These are phyloP conservation scores for Crotophaga sulcirostris DNA, from an alignment of 2,113 vertebrate genomes.

Conservation along the genomic window DNA sequence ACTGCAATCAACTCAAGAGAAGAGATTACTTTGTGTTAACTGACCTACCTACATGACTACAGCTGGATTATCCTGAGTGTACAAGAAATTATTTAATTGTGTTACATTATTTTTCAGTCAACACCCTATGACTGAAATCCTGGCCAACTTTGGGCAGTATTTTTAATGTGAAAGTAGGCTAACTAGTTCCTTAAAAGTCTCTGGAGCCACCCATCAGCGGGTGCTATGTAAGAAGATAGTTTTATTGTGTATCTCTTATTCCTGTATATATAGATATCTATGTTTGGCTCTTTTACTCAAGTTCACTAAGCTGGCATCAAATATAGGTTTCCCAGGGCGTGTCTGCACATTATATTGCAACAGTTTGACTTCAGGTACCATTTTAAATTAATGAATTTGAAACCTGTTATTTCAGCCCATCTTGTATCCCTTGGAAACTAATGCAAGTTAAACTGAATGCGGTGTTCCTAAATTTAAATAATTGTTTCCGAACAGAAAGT, in stretches of 20 bases:
- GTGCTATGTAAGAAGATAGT: background rate
- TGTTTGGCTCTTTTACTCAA: constrained; percentile 19
- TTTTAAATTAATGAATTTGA: background rate
- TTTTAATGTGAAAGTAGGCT: background rate
- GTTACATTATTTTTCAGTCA: background rate
- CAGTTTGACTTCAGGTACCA: background rate
- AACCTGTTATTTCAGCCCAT: background rate
- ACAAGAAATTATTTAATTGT: background rate
- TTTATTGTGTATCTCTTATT: constrained; percentile 34
- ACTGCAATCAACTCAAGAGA: background rate
- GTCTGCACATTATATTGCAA: background rate
- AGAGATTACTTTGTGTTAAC: constrained; percentile 31
- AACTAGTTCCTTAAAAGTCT: constrained; percentile 15
- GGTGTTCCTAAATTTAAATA: background rate
- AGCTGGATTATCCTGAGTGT: background rate
- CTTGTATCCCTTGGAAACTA: background rate
- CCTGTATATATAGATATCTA: background rate
- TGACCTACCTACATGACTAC: background rate
- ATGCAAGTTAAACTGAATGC: background rate
- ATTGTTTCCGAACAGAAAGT: background rate
- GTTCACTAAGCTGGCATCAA: background rate
- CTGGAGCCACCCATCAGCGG: background rate
- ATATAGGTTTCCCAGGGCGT: background rate
- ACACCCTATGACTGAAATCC: background rate
- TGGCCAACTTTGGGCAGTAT: background rate